Percentiles rank a stretch among this genome's conserved stretches.
Conservation (phyloP, 2,113 vertebrate species). For the Micronycteris hirsuta region DNA sequence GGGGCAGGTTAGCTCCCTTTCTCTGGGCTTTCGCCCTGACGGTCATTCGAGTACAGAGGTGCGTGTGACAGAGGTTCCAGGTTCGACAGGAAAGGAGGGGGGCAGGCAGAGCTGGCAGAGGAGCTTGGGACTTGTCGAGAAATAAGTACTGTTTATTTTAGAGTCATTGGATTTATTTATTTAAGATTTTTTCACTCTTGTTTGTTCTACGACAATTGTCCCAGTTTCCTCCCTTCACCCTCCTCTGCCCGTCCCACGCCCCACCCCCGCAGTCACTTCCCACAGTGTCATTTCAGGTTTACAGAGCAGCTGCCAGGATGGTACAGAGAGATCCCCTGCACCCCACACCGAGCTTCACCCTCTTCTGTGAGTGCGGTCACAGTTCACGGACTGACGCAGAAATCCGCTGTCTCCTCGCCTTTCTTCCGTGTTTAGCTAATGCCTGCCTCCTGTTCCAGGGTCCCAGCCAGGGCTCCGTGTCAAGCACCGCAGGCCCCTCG, state of each 20-base stretch:
- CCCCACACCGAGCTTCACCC: neutral
- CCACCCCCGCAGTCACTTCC: too few relatives aligned
- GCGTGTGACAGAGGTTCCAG: neutral
- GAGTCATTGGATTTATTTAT: too few relatives aligned
- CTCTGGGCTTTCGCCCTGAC: neutral
- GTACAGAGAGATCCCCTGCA: neutral
- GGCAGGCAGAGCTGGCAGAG: too few relatives aligned
- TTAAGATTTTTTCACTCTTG: too few relatives aligned
- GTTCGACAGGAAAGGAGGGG: neutral
- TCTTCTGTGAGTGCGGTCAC: too few relatives aligned
- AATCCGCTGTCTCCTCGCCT: too few relatives aligned
- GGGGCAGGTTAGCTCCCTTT: neutral
- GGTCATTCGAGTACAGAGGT: neutral
- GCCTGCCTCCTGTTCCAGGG: neutral
- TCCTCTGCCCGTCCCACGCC: too few relatives aligned
- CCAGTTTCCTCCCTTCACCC: too few relatives aligned
- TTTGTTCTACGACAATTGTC: too few relatives aligned
- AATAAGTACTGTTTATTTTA: neutral
- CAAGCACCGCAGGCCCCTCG: neutral
- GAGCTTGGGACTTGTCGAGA: neutral
- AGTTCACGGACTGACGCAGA: neutral
- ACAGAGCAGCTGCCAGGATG: neutral
- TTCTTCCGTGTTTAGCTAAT: neutral
- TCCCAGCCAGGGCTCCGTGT: neutral
- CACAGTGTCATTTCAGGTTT: neutral